These are phyloP conservation scores for Ianthella basta DNA, from an alignment of 37 sponge, comb jelly and placozoan genomes.

Conservation along the genomic window DNA sequence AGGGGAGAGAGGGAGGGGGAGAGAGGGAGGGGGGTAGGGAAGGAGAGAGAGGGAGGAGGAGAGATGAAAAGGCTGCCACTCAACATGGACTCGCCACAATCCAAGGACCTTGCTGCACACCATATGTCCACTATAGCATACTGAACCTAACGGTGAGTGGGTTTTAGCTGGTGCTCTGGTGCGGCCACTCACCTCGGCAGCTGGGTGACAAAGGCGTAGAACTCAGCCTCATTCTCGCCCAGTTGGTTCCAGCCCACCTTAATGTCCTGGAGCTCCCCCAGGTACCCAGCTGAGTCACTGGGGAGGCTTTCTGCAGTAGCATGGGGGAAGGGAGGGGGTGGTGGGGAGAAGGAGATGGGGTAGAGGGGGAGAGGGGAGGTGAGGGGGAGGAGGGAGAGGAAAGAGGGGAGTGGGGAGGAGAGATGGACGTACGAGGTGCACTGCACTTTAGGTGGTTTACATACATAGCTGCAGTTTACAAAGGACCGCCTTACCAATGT, in stretches of 20 bases:
- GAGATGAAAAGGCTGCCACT: background rate
- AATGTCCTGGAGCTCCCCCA: conserved; percentile 49
- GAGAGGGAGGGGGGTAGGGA: too few relatives aligned
- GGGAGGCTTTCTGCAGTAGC: background rate
- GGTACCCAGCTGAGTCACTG: conserved; percentile 50
- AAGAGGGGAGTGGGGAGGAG: background rate
- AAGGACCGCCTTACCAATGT: conserved; percentile 47
- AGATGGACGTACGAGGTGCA: too few relatives aligned
- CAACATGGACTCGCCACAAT: too few relatives aligned
- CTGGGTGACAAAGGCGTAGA: conserved; percentile 60
- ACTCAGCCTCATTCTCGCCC: conserved; percentile 40
- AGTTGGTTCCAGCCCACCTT: conserved; percentile 59
- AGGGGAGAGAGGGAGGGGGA: too few relatives aligned
- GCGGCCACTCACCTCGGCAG: conserved; percentile 55
- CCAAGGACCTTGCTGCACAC: too few relatives aligned
- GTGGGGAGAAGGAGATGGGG: background rate
- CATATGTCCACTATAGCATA: too few relatives aligned
- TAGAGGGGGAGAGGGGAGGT: background rate
- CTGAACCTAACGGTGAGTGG: too few relatives aligned
- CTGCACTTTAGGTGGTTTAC: too few relatives aligned
- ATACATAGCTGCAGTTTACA: too few relatives aligned
- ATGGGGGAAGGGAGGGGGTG: background rate
- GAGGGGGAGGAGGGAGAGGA: background rate
- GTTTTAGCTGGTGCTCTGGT: too few relatives aligned
- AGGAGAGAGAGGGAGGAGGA: background rate